Evolutionary conservation across 2,797 vertebrate species (phyloP).

Genomic region (Pogonophryne albipinna): DNA sequence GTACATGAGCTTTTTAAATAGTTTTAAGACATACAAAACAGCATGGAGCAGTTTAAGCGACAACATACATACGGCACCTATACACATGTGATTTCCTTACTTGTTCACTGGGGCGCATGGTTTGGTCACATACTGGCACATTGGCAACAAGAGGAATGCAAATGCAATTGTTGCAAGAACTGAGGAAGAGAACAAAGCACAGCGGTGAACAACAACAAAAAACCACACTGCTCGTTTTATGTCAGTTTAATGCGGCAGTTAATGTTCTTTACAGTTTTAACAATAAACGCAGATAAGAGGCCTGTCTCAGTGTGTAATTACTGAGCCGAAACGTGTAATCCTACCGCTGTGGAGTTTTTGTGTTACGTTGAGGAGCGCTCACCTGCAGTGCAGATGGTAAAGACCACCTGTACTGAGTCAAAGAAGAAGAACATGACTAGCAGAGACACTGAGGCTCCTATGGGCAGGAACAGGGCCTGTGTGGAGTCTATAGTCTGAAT

Average conservation of each 20-base stretch:
- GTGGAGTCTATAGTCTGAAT: conserved; percentile 99
- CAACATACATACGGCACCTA: conserved; percentile 6
- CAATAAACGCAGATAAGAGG: conserved; percentile 24
- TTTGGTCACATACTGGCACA: conserved; percentile 99
- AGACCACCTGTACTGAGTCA: conserved; percentile 99
- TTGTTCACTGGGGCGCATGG: conserved; percentile 99
- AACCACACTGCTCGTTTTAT: conserved; percentile 20
- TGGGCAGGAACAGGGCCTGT: conserved; percentile 97
- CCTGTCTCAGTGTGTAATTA: conserved; percentile 18
- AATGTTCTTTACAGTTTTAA: conserved; percentile 49
- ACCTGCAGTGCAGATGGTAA: conserved; percentile 99
- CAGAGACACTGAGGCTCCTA: conserved; percentile 97
- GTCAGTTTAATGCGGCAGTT: conserved; percentile 38
- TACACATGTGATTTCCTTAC: conserved; percentile 84
- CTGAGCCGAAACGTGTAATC: conserved; percentile 27
- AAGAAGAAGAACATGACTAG: conserved; percentile 99
- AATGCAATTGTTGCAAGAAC: conserved; percentile 99
- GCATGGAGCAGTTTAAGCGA: neutral
- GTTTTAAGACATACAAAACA: conserved; percentile 11
- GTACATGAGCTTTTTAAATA: conserved; percentile 6
- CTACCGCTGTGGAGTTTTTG: neutral
- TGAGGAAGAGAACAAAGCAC: conserved; percentile 74
- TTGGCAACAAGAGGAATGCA: conserved; percentile 98
- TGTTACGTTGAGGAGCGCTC: conserved; percentile 32
- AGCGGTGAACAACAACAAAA: conserved; percentile 49